These are phyloP conservation scores for Globodera ellingtonae DNA, from an alignment of 1,140 invertebrate genomes.

Conservation along the genomic window DNA sequence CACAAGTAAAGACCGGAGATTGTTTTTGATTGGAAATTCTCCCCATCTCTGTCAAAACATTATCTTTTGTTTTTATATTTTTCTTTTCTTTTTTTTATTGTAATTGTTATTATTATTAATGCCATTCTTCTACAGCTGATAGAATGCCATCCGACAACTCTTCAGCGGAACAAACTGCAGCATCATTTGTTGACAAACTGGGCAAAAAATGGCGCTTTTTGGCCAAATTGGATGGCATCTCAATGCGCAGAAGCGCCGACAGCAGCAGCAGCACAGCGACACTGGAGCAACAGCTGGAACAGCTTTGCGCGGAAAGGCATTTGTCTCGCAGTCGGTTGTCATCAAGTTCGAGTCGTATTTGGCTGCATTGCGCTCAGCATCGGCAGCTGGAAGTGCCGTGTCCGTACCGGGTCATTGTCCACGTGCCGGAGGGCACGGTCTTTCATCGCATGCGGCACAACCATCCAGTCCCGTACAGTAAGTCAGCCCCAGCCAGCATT, in stretches of 20 bases:
- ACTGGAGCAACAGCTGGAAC: not conserved
- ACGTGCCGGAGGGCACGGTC: not conserved
- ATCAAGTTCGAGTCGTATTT: not conserved
- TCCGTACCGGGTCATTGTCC: not conserved
- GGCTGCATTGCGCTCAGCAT: not conserved
- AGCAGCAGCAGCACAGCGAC: too few species aligned
- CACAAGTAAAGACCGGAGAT: too few species aligned
- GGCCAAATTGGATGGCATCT: not conserved
- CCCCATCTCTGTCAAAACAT: not conserved
- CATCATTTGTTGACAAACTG: not conserved
- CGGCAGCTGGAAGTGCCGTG: not conserved
- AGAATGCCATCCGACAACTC: not conserved
- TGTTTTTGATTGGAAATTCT: too few species aligned
- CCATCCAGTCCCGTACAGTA: not conserved
- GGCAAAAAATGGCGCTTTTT: not conserved
- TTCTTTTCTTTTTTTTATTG: not conserved
- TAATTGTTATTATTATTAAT: too few species aligned
- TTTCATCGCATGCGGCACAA: not conserved
- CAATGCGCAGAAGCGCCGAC: not conserved
- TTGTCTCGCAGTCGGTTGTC: not conserved
- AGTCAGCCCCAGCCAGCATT: not conserved
- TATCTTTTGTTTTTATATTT: slow-evolving; percentile 3
- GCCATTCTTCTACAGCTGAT: not conserved
- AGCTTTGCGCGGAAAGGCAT: not conserved
- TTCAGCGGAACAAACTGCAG: not conserved